These are phyloP conservation scores for Eulithis testata DNA, from an alignment of 2,888 invertebrate species.

Conservation along the genomic window DNA sequence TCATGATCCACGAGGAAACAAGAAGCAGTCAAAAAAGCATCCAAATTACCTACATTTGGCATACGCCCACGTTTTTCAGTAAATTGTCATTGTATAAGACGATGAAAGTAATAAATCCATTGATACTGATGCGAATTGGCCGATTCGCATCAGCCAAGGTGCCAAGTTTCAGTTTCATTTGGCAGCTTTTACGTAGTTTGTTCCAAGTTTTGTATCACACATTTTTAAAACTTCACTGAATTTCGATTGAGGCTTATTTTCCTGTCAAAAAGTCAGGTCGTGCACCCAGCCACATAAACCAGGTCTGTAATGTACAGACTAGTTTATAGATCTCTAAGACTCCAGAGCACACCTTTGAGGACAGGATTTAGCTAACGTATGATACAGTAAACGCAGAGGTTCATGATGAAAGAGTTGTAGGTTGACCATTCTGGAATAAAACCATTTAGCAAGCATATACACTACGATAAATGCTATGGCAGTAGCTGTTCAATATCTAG, in stretches of 20 bases:
- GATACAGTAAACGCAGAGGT: too few relatives aligned
- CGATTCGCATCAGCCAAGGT: too few relatives aligned
- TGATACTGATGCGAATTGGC: conserved; percentile 12
- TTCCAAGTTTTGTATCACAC: conserved; percentile 1
- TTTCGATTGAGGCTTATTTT: conserved; percentile 25
- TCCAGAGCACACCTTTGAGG: too few relatives aligned
- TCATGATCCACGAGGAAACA: too few relatives aligned
- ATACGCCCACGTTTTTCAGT: background rate
- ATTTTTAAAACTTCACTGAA: conserved; percentile 18
- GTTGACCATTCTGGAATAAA: too few relatives aligned
- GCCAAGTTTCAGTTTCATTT: conserved; percentile 12
- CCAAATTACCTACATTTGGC: background rate
- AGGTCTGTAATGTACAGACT: conserved; percentile 1
- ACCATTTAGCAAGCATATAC: too few relatives aligned
- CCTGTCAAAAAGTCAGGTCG: conserved; percentile 33
- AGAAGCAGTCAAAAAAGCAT: too few relatives aligned
- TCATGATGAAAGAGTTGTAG: too few relatives aligned
- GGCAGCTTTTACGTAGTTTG: background rate
- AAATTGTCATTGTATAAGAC: conserved; percentile 13
- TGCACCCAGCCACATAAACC: conserved; percentile 31
- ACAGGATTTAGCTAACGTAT: too few relatives aligned
- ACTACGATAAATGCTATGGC: too few relatives aligned
- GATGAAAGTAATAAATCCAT: conserved; percentile 10
- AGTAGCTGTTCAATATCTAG: too few relatives aligned
- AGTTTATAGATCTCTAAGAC: too few relatives aligned